Conservation (phyloP, 2,888 invertebrate species). For the Pterobdella sp. region DNA sequence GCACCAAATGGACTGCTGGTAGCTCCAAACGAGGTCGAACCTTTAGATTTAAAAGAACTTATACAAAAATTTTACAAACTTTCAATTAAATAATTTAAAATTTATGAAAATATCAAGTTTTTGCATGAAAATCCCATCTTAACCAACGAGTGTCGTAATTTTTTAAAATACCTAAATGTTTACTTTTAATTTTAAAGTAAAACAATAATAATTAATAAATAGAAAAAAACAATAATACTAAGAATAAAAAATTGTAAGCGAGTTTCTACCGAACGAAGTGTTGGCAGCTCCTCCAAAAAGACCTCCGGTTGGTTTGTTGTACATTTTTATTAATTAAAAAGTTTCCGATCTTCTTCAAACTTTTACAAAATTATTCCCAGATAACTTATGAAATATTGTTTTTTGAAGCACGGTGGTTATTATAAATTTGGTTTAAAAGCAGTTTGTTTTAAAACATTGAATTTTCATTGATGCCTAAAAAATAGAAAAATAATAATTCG, state of each 20-base stretch:
- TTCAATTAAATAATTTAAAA: too few relatives aligned
- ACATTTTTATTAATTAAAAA: background rate
- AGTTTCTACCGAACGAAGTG: slow-evolving; percentile 28
- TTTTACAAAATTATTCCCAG: background rate
- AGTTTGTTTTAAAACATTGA: too few relatives aligned
- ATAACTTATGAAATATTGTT: background rate
- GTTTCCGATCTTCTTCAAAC: background rate
- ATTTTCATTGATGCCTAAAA: too few relatives aligned
- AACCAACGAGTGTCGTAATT: too few relatives aligned
- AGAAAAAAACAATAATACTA: background rate
- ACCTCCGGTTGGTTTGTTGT: slow-evolving; percentile 25
- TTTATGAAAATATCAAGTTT: too few relatives aligned
- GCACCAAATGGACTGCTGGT: slow-evolving; percentile 16
- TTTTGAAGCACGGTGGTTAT: background rate
- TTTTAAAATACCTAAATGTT: too few relatives aligned
- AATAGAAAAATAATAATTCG: too few relatives aligned
- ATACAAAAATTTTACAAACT: too few relatives aligned
- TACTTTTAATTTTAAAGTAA: too few relatives aligned
- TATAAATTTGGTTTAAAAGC: background rate
- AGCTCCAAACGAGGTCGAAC: slow-evolving; percentile 10
- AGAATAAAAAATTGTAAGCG: background rate
- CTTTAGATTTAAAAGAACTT: background rate
- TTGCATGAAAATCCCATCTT: too few relatives aligned
- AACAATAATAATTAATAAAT: too few relatives aligned
- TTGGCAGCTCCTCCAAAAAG: slow-evolving; percentile 26